These are phyloP conservation scores for Acrossocheilus fasciatus DNA, from an alignment of 2,797 vertebrate species.

Conservation along the genomic window DNA sequence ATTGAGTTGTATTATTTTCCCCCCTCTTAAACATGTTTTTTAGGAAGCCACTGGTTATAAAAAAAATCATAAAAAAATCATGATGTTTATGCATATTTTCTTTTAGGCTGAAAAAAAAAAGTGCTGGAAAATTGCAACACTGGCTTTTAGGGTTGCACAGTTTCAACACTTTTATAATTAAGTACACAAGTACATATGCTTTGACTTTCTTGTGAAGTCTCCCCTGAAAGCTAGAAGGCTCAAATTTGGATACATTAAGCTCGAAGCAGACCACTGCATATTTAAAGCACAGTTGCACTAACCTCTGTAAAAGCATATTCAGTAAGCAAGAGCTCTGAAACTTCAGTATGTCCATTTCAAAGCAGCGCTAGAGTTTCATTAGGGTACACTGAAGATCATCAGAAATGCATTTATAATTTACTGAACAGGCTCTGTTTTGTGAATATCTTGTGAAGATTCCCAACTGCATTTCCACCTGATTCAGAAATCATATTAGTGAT, in stretches of 20 bases:
- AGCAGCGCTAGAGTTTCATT: not conserved
- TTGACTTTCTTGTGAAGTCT: not conserved
- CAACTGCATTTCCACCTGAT: not conserved
- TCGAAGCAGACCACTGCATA: slow-evolving; percentile 6
- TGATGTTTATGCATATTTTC: not conserved
- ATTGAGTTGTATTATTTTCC: not conserved
- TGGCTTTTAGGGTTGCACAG: not conserved
- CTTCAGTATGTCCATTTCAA: not conserved
- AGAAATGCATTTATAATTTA: not conserved
- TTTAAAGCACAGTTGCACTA: not conserved
- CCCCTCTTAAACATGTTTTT: not conserved
- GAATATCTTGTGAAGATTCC: no score
- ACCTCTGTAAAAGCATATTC: not conserved
- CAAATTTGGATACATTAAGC: slow-evolving; percentile 17
- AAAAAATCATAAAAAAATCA: slow-evolving; percentile 1
- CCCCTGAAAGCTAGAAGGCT: not conserved
- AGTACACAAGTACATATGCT: not conserved
- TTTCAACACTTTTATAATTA: not conserved
- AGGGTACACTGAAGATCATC: not conserved
- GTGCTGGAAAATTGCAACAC: not conserved
- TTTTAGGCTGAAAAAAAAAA: not conserved
- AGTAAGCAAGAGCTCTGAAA: not conserved
- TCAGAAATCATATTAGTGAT: not conserved
- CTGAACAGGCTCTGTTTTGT: not conserved
- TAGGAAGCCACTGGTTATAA: not conserved